These are phyloP conservation scores for Zaprionus obscuricornis DNA, from an alignment of 2,888 invertebrate species.

Conservation along the genomic window DNA sequence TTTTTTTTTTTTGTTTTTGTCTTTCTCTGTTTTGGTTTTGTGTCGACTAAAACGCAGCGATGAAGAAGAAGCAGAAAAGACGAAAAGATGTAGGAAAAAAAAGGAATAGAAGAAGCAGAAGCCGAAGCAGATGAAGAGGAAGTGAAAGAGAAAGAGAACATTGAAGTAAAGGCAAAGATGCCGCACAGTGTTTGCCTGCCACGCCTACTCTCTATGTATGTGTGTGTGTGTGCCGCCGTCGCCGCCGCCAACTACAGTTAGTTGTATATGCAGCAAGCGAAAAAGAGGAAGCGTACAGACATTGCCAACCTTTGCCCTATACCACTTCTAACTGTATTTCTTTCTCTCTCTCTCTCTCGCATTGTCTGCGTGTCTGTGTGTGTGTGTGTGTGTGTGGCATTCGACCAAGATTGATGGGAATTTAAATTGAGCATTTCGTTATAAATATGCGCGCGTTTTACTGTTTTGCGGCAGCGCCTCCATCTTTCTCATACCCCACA, in stretches of 20 bases:
- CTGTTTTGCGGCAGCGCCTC: conserved; percentile 65
- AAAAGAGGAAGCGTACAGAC: conserved; percentile 32
- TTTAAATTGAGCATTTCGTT: conserved; percentile 81
- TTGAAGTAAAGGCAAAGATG: conserved; percentile 6
- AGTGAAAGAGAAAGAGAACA: conserved; percentile 7
- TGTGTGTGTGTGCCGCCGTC: background rate
- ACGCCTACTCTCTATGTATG: conserved; percentile 14
- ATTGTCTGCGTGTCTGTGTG: conserved; percentile 14
- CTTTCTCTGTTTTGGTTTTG: no score
- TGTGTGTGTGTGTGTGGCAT: conserved; percentile 47
- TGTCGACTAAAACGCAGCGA: conserved; percentile 19
- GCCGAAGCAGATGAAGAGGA: background rate
- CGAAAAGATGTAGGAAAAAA: no score
- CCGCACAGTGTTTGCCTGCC: conserved; percentile 26
- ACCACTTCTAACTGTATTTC: background rate
- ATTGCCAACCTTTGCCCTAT: conserved; percentile 8
- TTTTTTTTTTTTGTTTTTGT: conserved; percentile 22
- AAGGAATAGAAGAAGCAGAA: conserved; percentile 12
- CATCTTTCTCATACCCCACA: conserved; percentile 18
- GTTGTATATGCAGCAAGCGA: conserved; percentile 38
- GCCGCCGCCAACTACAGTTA: conserved; percentile 37
- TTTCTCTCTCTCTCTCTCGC: background rate
- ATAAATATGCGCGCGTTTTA: conserved; percentile 78
- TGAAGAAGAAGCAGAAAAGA: background rate
- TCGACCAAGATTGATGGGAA: conserved; percentile 79